Conservation (phyloP, 2,888 invertebrate genomes). For the Scaeva pyrastri region DNA sequence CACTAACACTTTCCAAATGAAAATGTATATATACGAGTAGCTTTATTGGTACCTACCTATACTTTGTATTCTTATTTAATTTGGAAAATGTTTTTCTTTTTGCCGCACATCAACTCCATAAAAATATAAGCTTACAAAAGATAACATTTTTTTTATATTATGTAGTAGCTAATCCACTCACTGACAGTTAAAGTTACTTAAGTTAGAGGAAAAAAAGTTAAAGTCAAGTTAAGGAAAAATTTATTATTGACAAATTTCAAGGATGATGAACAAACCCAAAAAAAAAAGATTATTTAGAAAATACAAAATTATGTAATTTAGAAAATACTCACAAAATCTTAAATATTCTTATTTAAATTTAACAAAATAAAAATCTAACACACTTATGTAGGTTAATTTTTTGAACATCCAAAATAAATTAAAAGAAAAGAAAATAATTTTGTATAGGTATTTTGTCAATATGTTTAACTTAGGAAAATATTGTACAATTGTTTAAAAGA, state of each 20-base stretch:
- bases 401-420: neutral
- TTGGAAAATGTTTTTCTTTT: neutral
- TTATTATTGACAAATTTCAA: constrained; percentile 30
- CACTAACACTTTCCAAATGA: neutral
- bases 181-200: neutral
- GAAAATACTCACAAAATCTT: constrained; percentile 9
- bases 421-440: neutral
- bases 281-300: neutral
- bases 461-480: constrained; percentile 15
- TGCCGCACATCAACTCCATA: neutral
- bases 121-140: neutral
- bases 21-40: neutral
- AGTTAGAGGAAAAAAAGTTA: neutral
- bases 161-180: neutral
- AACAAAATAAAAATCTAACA: neutral
- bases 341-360: neutral
- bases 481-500: neutral
- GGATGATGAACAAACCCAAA: constrained; percentile 59
- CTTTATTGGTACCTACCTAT: neutral
- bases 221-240: neutral
- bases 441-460: neutral
- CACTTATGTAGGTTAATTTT: constrained; percentile 3
- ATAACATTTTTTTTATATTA: neutral
- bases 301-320: neutral
- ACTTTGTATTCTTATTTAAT: neutral